phyloP scores from a whole-genome alignment of 1,140 invertebrate genomes.

The Saxidomus purpurata region DNA sequence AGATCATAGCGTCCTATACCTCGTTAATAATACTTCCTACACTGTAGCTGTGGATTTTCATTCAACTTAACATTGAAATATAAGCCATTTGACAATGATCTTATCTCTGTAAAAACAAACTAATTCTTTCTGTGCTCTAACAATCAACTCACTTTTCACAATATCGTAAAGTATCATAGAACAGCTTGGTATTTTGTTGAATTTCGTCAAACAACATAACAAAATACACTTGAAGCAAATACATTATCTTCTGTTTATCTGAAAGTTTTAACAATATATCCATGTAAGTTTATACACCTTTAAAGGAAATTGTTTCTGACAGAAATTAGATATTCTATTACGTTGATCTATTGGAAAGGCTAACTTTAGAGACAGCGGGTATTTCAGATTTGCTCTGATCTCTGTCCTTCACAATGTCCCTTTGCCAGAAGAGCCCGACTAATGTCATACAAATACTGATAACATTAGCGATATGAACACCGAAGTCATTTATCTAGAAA shows the following conservation, averaged over 20 bases:
- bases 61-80: too few species aligned
- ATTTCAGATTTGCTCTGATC: slow-evolving; percentile 39
- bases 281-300: slow-evolving; percentile 58
- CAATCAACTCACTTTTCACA: background rate
- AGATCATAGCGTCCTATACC: too few species aligned
- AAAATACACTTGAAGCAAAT: background rate
- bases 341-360: slow-evolving; percentile 43
- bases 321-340: slow-evolving; percentile 60
- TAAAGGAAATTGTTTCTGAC: slow-evolving; percentile 32
- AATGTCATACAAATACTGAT: slow-evolving; percentile 50
- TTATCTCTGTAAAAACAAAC: slow-evolving; percentile 19
- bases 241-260: slow-evolving; percentile 25
- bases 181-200: background rate
- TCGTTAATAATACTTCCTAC: background rate
- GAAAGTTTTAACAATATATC: slow-evolving; percentile 22
- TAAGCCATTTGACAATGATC: background rate
- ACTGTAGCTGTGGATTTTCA: too few species aligned
- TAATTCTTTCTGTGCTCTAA: background rate
- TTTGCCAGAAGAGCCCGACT: slow-evolving; percentile 20
- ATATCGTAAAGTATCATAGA: background rate
- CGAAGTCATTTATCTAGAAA: background rate
- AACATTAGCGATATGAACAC: slow-evolving; percentile 13
- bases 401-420: slow-evolving; percentile 25
- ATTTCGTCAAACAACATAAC: background rate
- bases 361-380: slow-evolving; percentile 5